Base-by-base conservation (phyloP, 30 jellyfish, hydroid and myxozoan species). In the Aurelia aurita complex sp. Pacific region DNA sequence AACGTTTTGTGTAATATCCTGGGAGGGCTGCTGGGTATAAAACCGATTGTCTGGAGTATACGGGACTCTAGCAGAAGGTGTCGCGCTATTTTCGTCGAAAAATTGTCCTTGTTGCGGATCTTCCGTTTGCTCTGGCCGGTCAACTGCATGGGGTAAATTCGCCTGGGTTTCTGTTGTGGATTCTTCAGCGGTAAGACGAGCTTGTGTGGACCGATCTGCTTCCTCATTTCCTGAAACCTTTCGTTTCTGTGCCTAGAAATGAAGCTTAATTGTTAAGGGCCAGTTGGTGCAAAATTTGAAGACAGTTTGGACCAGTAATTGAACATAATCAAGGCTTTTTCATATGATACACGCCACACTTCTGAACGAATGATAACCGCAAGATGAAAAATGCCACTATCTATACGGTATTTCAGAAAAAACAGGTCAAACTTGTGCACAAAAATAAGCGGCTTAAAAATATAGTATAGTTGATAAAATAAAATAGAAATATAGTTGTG, bases 181-280 rank as follows among this genome's bases (percentile, higher is more conserved):
- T 10, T 59, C 85, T 15, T n/a, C 59, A 46, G 62, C 55, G 4
- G 42, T 38, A 40, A 40, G 52, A 17, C 40, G 68, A 3, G 38
- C 62, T 54, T 57, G 85, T 18, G 65, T 12, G 11, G 50, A 2
- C 1, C 64, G 74, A 29, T 35, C 74, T 59, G 60, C 15, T 23
- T 75, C 85, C 15, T 75, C 82, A 42, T 51, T 15, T 0, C 46
- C 69, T 19, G 80, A 23, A 17, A 55, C 51, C 33, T 62, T 46
- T 46, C 57, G 55, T 35, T 40, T 43, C 54, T 54, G 36, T 19
- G 38, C 65, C 79, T 79, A n/a, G 32, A 64, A 79, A 35, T 35
- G 18, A 69, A 13, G 12, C 11, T 32, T 33, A 54, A 1, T 71
- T 23, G 0, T 23, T 23, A 23, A 23, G 29, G 29, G 29, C 29